Conservation (phyloP, 2,113 vertebrate genomes). For the Dendrocopos noguchii region DNA sequence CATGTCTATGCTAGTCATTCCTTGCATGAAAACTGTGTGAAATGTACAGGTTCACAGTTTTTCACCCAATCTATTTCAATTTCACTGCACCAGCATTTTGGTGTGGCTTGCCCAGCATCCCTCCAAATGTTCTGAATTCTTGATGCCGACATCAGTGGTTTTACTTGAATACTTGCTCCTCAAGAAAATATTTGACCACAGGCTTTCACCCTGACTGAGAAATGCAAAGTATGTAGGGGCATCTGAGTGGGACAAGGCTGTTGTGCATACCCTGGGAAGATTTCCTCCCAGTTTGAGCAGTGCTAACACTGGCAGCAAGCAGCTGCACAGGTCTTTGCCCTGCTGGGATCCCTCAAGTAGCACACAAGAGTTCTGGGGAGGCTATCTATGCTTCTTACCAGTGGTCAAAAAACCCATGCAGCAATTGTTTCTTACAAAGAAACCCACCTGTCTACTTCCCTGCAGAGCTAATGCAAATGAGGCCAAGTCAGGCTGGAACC, state of each 20-base stretch:
- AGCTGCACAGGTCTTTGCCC: not conserved
- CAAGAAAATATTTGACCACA: not conserved
- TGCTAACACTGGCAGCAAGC: not conserved
- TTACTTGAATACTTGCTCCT: not conserved
- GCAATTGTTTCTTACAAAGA: not conserved
- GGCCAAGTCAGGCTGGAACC: not conserved
- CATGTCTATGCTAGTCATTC: not conserved
- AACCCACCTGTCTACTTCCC: not conserved
- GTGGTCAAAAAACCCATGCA: not conserved
- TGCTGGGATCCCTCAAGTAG: not conserved
- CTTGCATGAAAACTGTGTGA: not conserved
- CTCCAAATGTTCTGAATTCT: not conserved
- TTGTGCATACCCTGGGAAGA: not conserved
- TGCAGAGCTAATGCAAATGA: not conserved
- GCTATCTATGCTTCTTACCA: not conserved
- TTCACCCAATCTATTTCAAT: not conserved
- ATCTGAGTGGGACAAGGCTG: not conserved
- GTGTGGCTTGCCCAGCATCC: not conserved
- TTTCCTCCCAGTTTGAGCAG: fast-evolving
- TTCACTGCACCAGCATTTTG: not conserved
- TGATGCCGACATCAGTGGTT: not conserved
- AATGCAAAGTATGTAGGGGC: not conserved
- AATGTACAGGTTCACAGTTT: not conserved
- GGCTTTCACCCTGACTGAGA: not conserved
- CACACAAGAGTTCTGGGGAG: fast-evolving